A percentile compares a stretch with the other conserved stretches of the same genome.
phyloP scores from a whole-genome alignment of 2,888 invertebrate species.

The Tetranychus piercei region DNA sequence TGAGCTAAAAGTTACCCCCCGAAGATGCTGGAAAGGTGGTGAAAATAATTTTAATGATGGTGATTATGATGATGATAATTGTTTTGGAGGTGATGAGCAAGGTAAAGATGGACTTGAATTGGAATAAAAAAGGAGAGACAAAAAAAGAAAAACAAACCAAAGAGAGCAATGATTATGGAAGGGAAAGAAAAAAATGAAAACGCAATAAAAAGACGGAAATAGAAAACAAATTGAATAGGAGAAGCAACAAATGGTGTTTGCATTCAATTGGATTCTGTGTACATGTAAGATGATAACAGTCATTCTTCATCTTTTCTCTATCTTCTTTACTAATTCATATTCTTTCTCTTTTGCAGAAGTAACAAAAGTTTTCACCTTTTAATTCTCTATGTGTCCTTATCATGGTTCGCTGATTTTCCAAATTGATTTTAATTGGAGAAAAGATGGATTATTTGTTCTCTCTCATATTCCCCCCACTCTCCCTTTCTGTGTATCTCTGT shows the following conservation, averaged over 20 bases:
- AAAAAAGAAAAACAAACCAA: neutral
- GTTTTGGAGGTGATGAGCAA: neutral
- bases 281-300: neutral
- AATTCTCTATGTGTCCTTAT: neutral
- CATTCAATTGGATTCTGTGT: neutral
- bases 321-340: neutral
- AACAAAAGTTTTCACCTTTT: neutral
- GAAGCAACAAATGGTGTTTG: neutral
- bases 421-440: constrained; percentile 10
- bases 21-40: neutral
- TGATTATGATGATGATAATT: neutral
- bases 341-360: neutral
- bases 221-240: neutral
- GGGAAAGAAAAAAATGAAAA: neutral
- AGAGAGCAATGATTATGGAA: neutral
- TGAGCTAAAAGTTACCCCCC: neutral
- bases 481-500: neutral
- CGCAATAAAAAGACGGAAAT: neutral
- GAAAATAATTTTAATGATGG: neutral
- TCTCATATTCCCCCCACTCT: neutral
- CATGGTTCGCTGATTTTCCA: constrained; percentile 5
- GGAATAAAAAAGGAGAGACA: neutral
- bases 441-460: constrained; percentile 8
- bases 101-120: neutral
- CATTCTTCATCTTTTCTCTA: neutral